Base-by-base conservation (phyloP, 2,797 vertebrate species). In the Glossophaga mutica region DNA sequence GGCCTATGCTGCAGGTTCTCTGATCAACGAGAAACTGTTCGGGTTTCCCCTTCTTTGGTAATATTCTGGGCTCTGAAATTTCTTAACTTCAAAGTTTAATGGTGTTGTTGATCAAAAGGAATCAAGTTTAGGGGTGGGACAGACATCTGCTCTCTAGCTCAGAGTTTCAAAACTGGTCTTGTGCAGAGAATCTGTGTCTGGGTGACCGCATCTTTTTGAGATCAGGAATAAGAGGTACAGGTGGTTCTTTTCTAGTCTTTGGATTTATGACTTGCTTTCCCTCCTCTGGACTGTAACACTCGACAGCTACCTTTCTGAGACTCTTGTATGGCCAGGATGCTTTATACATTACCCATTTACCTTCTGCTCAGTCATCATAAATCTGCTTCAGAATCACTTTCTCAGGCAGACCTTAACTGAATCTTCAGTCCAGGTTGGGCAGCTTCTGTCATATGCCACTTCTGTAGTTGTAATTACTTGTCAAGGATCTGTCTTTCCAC, bases 91-190 rank as follows among this genome's bases (percentile, higher is more conserved):
- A 87, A 34, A 78, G 10, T 88, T 37, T 50, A 71, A 48, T 21
- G 3, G 42, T 87, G 18, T 11, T 29, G 1, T 79, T 74, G 5
- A 71, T 87, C 59, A 42, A 87, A 96, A 88, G 11, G 9, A 94
- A 84, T 88, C 37, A 73, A 86, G 11, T 76, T 94, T 73, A 73
- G 0, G 46, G 39, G 24, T 89, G 34, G 37, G 48, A 18, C 82
- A 91, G n/a, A 81, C 8, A 52, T 9, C 29, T n/a, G 79, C 5
- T 59, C 68, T 71, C 29, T 52, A 82, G 14, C 12, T 95, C 76
- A 87, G 59, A 77, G n/a, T 73, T 77, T 88, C 83, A 85, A 92
- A 88, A 37, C 29, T 42, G 52, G n/a, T 87, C 46, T 82, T 57
- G 10, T 59, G 7, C 32, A 78, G 10, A 86, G 29, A 87, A 82